Evolutionary conservation across 2,113 vertebrate species (phyloP).

Genomic region (Epinephelus moara): DNA sequence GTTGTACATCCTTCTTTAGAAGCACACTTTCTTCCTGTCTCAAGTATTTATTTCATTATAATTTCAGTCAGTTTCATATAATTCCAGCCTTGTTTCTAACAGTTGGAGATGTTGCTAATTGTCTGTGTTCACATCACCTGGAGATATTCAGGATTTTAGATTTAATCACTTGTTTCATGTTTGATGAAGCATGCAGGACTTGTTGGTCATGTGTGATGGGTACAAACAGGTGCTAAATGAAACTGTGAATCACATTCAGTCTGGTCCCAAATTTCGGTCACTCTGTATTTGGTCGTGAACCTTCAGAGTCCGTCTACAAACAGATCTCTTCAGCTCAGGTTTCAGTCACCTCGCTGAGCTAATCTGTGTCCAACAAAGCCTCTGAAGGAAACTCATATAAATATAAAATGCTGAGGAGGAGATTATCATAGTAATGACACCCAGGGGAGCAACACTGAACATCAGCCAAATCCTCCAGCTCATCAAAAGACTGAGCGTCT

Average conservation of each 20-base stretch:
- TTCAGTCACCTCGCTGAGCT: background rate
- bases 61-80: no score
- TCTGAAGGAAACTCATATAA: slow-evolving; percentile 6
- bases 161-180: background rate
- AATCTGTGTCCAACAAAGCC: slow-evolving; percentile 38
- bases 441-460: slow-evolving; percentile 2
- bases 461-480: background rate
- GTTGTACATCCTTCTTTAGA: no score
- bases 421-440: slow-evolving; percentile 45
- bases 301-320: background rate
- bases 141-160: no score
- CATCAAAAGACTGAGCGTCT: slow-evolving; percentile 18
- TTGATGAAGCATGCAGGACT: background rate
- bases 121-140: no score
- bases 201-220: background rate
- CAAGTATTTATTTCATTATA: no score
- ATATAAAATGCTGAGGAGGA: slow-evolving; percentile 2
- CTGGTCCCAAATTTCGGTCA: background rate
- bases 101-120: no score
- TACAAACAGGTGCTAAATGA: background rate
- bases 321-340: background rate
- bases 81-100: no score
- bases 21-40: no score
- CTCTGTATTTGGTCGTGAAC: background rate
- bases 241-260: background rate